Evolutionary conservation across 2,888 invertebrate genomes (phyloP), one percentile per base, ranked within the genome.

Genomic region (Gortyna flavago): DNA sequence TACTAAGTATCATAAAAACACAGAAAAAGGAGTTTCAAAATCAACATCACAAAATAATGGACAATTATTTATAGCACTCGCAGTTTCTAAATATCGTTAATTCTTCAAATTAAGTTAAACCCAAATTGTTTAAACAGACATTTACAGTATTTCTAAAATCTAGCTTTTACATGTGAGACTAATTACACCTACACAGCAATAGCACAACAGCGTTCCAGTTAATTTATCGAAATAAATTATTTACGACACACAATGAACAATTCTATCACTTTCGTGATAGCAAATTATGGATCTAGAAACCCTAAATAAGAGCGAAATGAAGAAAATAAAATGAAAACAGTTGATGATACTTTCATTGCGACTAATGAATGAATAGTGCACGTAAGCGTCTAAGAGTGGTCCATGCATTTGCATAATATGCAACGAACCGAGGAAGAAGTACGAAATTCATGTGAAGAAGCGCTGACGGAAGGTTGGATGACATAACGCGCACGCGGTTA

Each of bases 371-470:
- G 92, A 93, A 91, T 86, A 90, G 95, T 96, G 96, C 96, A 94
- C 91, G 90, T 88, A 96, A 96, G 96, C 96, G 91, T 95, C 96
- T 96, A 96, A 92, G 79, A 92, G 95, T 96, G 96, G 96, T 94
- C 92, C 96, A 96, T 96, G 96, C 96, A 95, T 94, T 44, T 44
- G 44, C 44, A 44, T 44, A 44, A 90, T 91, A 93, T 94, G 96
- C 96, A 95, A 96, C 96, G 96, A 96, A 96, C 96, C 96, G 93
- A 94, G 91, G 90, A 92, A 91, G 93, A 91, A 93, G 95, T 91
- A 93, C 94, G 92, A 94, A 91, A 93, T 94, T 95, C 94, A 94
- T 94, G 94, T 95, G 95, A 89, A 92, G 95, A 91, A 93, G 93
- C 94, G 93, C 94, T 93, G 95, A 91, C 95, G 93, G 93, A 90